Evolutionary conservation across 2,797 vertebrate species (phyloP), one percentile per base, ranked within the genome.

Genomic region (Anguilla pacifica): DNA sequence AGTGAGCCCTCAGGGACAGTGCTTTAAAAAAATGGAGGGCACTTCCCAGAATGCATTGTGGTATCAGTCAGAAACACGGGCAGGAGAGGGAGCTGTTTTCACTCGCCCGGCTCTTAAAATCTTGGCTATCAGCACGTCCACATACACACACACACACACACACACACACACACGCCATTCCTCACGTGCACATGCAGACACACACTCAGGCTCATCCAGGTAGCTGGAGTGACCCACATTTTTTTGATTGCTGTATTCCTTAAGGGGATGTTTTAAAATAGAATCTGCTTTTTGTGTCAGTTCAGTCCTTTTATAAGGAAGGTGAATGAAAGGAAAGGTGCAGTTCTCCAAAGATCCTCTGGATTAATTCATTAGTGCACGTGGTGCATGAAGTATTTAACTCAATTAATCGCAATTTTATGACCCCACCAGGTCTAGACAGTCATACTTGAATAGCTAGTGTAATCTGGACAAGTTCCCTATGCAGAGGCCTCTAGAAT

Each of bases 201-300:
- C 57, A 31, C 74, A 51, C 85, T n/a, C n/a, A n/a, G 51, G 9
- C 28, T 7, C 43, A 70, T n/a, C 22, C 43, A 31, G 84, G 89
- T 84, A 59, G 86, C 87, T 88, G 77, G 88, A 31, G 84, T 93
- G 94, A 92, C 94, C 93, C 93, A 94, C 90, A 94, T 95, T 91
- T 89, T 6, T 15, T 87, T 57, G 28, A 88, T 88, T 51, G 77
- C 77, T 88, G 46, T 74, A 72, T 70, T 82, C 79, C 79, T 82
- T 82, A 82, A 82, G 51, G 79, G 43, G 43, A 49, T 79, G 88
- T 89, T 85, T 86, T 43, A 89, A 91, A 90, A 86, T 87, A 90
- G 92, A 93, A 91, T 88, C 89, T 51, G 1, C 79, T n/a, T n/a
- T 82, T 82, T 17, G 35, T 79, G 35, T 39, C 79, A 82, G 79